Evolutionary conservation across 2,113 vertebrate species (phyloP).

Genomic region (Accipiter virgatus): DNA sequence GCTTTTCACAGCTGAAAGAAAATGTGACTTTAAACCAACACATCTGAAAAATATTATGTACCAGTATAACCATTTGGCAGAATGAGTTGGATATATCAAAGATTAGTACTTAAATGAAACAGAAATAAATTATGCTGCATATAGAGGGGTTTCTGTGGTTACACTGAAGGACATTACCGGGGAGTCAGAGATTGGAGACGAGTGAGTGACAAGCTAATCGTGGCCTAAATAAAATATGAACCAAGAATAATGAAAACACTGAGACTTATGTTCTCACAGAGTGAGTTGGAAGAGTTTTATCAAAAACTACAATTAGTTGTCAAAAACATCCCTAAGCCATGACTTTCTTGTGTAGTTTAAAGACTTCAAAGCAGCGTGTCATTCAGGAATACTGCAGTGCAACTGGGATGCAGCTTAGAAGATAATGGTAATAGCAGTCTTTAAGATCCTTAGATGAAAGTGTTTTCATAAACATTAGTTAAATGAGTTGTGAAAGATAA

Average conservation of each 20-base stretch:
- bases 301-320: conserved; percentile 33
- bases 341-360: conserved; percentile 23
- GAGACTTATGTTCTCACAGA: background rate
- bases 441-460: background rate
- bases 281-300: background rate
- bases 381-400: background rate
- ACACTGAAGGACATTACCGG: background rate
- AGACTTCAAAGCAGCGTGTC: conserved; percentile 30
- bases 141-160: background rate
- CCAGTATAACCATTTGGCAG: background rate
- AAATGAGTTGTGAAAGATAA: conserved; percentile 26
- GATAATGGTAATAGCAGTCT: background rate
- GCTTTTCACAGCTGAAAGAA: background rate
- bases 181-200: background rate
- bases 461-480: background rate
- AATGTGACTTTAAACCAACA: background rate
- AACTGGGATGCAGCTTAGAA: conserved; percentile 8
- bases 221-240: conserved; percentile 45
- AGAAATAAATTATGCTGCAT: background rate
- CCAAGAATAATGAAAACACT: background rate
- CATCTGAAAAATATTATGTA: background rate
- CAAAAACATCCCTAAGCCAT: background rate
- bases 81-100: background rate
- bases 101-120: background rate
- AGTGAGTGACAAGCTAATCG: conserved; percentile 12